phyloP scores from a whole-genome alignment of 2,113 vertebrate species.

The Clarias macrocephalus region DNA sequence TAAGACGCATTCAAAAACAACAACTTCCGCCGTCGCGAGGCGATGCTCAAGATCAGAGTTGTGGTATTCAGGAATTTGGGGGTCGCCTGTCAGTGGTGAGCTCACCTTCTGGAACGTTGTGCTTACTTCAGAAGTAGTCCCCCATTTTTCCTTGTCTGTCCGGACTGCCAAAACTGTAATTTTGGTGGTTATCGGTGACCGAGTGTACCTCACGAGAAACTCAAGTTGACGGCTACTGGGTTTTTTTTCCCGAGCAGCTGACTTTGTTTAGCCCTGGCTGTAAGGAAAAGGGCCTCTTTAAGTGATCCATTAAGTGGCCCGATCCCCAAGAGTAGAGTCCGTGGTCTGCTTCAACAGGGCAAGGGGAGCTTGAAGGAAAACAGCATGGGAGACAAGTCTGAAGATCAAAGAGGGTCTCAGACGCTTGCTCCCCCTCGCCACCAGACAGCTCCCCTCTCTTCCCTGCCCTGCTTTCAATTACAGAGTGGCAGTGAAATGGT shows the following conservation, averaged over 20 bases:
- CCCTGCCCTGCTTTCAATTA: conserved; percentile 53
- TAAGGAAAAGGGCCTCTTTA: conserved; percentile 76
- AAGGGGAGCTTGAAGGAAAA: conserved; percentile 80
- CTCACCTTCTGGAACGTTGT: conserved; percentile 49
- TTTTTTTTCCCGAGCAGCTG: conserved; percentile 75
- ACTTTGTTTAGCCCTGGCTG: conserved; percentile 73
- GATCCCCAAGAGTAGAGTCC: conserved; percentile 69
- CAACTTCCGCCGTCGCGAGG: conserved; percentile 6
- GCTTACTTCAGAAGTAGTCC: neutral
- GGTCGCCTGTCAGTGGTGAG: neutral
- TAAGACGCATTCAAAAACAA: conserved; percentile 51
- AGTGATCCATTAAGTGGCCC: conserved; percentile 77
- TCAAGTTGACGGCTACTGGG: conserved; percentile 64
- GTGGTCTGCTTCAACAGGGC: conserved; percentile 77
- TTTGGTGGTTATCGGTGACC: conserved; percentile 66
- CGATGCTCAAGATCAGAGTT: conserved; percentile 1
- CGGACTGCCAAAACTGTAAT: conserved; percentile 65
- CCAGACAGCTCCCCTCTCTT: conserved; percentile 49
- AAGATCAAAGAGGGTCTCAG: conserved; percentile 73
- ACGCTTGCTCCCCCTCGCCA: conserved; percentile 43
- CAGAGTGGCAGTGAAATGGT: conserved; percentile 54
- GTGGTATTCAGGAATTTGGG: conserved; percentile 57
- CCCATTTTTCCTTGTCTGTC: conserved; percentile 46
- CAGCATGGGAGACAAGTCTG: conserved; percentile 74
- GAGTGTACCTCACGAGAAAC: conserved; percentile 57